Percentiles rank a stretch among this genome's conserved stretches.
These are phyloP conservation scores for Micrastur ruficollis DNA, from an alignment of 2,797 vertebrate genomes.

Conservation along the genomic window DNA sequence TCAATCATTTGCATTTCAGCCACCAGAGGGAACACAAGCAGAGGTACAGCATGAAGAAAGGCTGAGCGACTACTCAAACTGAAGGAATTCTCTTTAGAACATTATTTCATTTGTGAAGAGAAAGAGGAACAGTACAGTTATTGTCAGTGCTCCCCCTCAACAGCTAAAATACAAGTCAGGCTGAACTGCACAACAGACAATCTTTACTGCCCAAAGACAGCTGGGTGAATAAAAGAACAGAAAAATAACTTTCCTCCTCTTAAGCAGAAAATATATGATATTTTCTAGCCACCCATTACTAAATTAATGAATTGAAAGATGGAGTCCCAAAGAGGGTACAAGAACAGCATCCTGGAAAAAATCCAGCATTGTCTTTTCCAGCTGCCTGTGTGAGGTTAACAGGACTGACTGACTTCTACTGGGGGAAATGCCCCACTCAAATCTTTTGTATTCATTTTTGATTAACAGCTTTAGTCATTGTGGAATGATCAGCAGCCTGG, in stretches of 20 bases:
- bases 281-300: slow-evolving; percentile 5
- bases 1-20: background rate
- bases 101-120: background rate
- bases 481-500: slow-evolving; percentile 21
- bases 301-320: slow-evolving; percentile 3
- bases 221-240: background rate
- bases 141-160: background rate
- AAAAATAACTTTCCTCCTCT: background rate
- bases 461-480: slow-evolving; percentile 27
- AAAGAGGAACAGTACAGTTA: background rate
- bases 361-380: slow-evolving; percentile 47
- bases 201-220: background rate
- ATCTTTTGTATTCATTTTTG: slow-evolving; percentile 60
- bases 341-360: background rate
- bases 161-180: background rate
- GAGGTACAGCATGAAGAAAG: background rate
- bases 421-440: slow-evolving; percentile 36
- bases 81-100: background rate
- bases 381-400: slow-evolving; percentile 39
- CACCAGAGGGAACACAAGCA: background rate
- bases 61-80: background rate
- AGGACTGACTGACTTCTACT: slow-evolving; percentile 36
- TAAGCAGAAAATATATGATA: background rate
- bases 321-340: background rate
- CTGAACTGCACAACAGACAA: background rate